Conservation (phyloP, 2,113 vertebrate genomes). For the Microtus richardsoni region DNA sequence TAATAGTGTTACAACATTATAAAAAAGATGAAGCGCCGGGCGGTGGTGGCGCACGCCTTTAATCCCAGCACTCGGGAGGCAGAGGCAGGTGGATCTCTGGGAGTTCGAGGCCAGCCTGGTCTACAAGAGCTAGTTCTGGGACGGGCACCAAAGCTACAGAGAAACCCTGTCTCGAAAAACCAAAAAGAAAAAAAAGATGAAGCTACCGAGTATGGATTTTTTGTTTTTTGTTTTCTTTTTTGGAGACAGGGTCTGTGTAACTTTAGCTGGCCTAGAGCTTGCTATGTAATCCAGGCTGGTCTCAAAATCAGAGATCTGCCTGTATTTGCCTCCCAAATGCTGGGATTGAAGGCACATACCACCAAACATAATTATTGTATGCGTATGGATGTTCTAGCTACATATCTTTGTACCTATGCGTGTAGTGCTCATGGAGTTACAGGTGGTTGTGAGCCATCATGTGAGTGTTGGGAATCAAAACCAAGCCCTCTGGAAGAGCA, state of each 20-base stretch:
- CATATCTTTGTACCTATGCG: not conserved
- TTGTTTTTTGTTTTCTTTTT: not conserved
- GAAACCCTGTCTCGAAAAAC: no score
- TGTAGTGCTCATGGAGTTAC: not conserved
- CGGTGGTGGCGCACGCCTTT: no score
- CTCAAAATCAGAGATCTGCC: not conserved
- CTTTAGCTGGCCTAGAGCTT: not conserved
- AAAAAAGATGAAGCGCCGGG: not conserved
- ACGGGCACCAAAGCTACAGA: no score
- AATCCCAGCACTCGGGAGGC: no score
- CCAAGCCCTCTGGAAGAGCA: not conserved
- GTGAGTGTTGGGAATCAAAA: not conserved
- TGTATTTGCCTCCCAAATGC: not conserved
- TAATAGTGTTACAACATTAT: not conserved
- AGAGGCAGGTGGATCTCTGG: no score
- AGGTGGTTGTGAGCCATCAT: not conserved
- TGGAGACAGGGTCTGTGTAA: not conserved
- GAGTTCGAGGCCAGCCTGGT: no score
- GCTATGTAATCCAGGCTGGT: not conserved
- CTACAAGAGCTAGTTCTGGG: no score
- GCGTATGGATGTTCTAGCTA: not conserved
- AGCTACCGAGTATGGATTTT: not conserved
- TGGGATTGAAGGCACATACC: not conserved
- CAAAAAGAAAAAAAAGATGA: not conserved
- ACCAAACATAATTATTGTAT: not conserved